Evolutionary conservation across 53 echinoderm and acorn worm species (phyloP).

Genomic region (Glandiceps talaboti): DNA sequence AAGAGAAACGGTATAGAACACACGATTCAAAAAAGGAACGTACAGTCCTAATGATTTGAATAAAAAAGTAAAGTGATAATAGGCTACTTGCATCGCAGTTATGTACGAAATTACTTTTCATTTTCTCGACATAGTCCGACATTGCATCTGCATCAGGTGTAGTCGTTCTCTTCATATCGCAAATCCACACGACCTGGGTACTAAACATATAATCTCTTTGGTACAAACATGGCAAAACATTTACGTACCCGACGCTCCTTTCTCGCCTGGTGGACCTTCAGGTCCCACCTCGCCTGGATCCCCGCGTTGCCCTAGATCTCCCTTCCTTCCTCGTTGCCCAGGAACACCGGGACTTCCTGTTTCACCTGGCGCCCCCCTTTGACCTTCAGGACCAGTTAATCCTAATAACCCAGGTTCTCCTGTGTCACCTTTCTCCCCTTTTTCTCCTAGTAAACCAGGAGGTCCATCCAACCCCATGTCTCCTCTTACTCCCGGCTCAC

Average conservation of each 20-base stretch:
- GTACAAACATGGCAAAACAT: background rate
- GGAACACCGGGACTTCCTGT: slow-evolving; percentile 8
- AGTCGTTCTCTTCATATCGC: no score
- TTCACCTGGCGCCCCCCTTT: slow-evolving; percentile 5
- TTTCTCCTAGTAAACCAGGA: slow-evolving; percentile 25
- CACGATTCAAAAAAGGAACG: no score
- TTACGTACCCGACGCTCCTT: slow-evolving; percentile 24
- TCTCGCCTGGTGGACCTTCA: slow-evolving; percentile 12
- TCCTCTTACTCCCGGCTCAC: slow-evolving; percentile 13
- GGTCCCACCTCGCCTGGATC: slow-evolving; percentile 22
- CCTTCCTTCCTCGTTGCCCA: slow-evolving; percentile 16
- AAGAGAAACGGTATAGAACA: no score
- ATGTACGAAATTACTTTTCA: no score
- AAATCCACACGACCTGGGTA: no score
- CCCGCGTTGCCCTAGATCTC: slow-evolving; percentile 26
- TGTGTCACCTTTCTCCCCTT: slow-evolving; percentile 24
- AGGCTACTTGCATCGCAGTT: no score
- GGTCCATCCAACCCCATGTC: slow-evolving; percentile 14
- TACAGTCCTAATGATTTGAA: no score
- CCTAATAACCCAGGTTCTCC: slow-evolving; percentile 7
- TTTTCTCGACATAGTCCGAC: no score
- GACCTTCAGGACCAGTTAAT: slow-evolving; percentile 1
- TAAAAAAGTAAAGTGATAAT: no score
- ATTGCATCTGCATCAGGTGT: no score
- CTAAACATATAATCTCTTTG: no score